These are phyloP conservation scores for Thalassaphorura encarpata DNA, from an alignment of 1,140 invertebrate species.

Conservation along the genomic window DNA sequence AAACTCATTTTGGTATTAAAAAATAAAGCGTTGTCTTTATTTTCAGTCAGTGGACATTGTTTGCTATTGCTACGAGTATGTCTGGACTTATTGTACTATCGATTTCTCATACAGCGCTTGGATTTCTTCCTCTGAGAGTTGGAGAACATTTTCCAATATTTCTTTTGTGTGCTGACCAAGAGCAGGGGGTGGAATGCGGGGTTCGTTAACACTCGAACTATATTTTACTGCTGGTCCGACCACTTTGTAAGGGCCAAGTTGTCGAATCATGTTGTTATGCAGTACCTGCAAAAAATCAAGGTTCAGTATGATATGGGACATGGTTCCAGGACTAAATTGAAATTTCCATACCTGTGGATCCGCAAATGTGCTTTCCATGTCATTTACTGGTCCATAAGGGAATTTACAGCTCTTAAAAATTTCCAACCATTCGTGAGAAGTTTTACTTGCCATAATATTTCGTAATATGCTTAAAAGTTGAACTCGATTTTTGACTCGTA, in stretches of 20 bases:
- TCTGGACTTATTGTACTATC: slow-evolving; percentile 1
- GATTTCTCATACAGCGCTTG: slow-evolving; percentile 5
- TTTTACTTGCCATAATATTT: slow-evolving; percentile 52
- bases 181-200: slow-evolving; percentile 63
- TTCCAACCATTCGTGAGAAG: slow-evolving; percentile 63
- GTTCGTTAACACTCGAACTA: slow-evolving; percentile 56
- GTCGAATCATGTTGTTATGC: slow-evolving; percentile 34
- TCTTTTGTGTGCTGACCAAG: slow-evolving; percentile 78
- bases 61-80: no score
- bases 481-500: slow-evolving; percentile 64
- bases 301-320: background rate
- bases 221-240: slow-evolving; percentile 78
- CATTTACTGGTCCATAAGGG: slow-evolving; percentile 84
- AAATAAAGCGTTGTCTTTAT: no score
- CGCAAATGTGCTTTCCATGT: slow-evolving; percentile 69
- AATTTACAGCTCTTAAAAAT: slow-evolving; percentile 63
- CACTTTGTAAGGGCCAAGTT: slow-evolving; percentile 56
- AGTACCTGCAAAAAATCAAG: slow-evolving; percentile 19
- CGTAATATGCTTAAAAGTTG: slow-evolving; percentile 54
- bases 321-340: background rate
- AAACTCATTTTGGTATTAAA: no score
- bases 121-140: slow-evolving; percentile 54
- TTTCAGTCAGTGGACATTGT: no score
- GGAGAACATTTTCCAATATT: slow-evolving; percentile 58
- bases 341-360: slow-evolving; percentile 61